Evolutionary conservation across 2,797 vertebrate species (phyloP).

Genomic region (Argya squamiceps): DNA sequence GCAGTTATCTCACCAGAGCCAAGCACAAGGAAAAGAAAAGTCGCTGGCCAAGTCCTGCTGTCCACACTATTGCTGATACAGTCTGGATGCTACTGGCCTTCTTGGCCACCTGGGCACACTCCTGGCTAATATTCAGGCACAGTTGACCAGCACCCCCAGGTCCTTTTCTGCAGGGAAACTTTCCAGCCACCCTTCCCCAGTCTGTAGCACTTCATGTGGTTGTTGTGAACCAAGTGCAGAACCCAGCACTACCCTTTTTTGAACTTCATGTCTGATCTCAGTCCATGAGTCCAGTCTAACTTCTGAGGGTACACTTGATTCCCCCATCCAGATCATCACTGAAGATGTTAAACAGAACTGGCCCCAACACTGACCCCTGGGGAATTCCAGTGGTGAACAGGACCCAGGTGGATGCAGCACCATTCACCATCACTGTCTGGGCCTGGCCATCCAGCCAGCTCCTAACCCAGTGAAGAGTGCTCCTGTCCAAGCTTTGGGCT

Average conservation of each 20-base stretch:
- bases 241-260: too few species aligned
- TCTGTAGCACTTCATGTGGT: too few species aligned
- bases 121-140: too few species aligned
- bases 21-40: not conserved
- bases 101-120: too few species aligned
- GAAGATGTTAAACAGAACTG: not conserved
- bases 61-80: not conserved
- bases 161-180: too few species aligned
- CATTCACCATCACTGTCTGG: fast-evolving
- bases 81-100: not conserved
- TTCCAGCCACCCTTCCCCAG: too few species aligned
- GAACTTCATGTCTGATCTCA: too few species aligned
- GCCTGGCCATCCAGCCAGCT: fast-evolving
- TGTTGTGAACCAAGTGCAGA: too few species aligned
- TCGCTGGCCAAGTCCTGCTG: not conserved
- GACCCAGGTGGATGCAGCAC: not conserved
- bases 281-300: not conserved
- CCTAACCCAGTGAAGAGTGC: not conserved
- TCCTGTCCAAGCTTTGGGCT: not conserved
- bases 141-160: too few species aligned
- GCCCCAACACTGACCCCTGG: not conserved
- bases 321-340: not conserved
- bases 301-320: not conserved
- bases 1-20: not conserved
- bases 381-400: too few species aligned